Percentiles rank a stretch among this genome's conserved stretches.
These are phyloP conservation scores for Orius insidiosus DNA, from an alignment of 1,140 invertebrate species.

Conservation along the genomic window DNA sequence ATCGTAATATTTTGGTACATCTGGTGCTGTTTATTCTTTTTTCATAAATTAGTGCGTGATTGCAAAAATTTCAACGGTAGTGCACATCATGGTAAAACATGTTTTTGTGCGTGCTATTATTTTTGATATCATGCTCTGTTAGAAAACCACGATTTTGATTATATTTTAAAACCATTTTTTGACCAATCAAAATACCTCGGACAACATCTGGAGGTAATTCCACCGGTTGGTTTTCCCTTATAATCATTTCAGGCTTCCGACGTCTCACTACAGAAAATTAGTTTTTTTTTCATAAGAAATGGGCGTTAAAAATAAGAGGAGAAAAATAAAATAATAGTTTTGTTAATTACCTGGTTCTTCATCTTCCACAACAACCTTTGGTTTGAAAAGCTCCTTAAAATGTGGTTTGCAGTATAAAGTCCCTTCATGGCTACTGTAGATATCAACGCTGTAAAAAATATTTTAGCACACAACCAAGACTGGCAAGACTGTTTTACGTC, in stretches of 20 bases:
- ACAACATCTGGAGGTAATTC: conserved; percentile 80
- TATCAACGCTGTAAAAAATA: conserved; percentile 54
- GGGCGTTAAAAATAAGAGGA: conserved; percentile 1
- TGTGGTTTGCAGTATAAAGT: conserved; percentile 81
- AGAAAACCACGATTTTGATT: no score
- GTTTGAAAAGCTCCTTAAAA: conserved; percentile 79
- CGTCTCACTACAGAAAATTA: conserved; percentile 38
- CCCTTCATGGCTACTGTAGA: conserved; percentile 76
- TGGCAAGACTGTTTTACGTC: conserved; percentile 38
- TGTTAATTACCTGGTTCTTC: conserved; percentile 43
- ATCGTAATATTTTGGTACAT: no score
- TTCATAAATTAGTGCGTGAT: no score
- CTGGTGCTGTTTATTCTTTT: no score
- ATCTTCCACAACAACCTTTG: conserved; percentile 63
- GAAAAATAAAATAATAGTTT: no score
- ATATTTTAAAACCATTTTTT: background rate
- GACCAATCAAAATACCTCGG: conserved; percentile 42
- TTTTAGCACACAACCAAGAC: background rate
- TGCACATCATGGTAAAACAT: no score
- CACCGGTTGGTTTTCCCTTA: conserved; percentile 73
- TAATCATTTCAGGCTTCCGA: conserved; percentile 72
- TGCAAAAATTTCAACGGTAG: no score
- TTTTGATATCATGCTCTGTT: no score
- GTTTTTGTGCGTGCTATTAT: no score
- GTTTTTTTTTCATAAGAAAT: background rate